These are phyloP conservation scores for Ciconia stormi DNA, from an alignment of 2,113 vertebrate species.

Conservation along the genomic window DNA sequence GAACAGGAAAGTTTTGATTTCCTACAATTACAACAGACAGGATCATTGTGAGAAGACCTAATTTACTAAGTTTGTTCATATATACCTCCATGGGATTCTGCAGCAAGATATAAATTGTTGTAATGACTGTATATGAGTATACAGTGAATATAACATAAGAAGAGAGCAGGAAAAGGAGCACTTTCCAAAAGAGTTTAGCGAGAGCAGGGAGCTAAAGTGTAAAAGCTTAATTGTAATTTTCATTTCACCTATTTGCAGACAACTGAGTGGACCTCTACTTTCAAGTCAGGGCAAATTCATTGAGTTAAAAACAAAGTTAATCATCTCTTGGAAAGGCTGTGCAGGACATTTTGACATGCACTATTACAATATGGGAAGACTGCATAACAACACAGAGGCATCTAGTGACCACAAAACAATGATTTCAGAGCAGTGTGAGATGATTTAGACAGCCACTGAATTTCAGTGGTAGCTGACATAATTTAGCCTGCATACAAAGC, in stretches of 20 bases:
- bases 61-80: not conserved
- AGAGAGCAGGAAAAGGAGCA: not conserved
- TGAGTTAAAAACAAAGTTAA: not conserved
- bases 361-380: not conserved
- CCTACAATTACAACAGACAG: not conserved
- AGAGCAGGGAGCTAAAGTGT: not conserved
- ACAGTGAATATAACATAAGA: not conserved
- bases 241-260: not conserved
- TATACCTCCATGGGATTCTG: not conserved
- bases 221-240: not conserved
- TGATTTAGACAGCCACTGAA: not conserved
- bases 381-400: not conserved
- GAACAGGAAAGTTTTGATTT: not conserved
- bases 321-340: not conserved
- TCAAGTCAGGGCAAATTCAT: not conserved
- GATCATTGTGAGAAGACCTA: not conserved
- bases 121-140: not conserved
- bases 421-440: not conserved
- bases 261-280: not conserved
- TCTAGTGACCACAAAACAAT: not conserved
- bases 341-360: not conserved
- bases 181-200: not conserved
- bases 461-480: not conserved
- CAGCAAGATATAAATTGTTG: not conserved
- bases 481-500: not conserved